These are phyloP conservation scores for Actias luna DNA, from an alignment of 2,888 invertebrate genomes.

Conservation along the genomic window DNA sequence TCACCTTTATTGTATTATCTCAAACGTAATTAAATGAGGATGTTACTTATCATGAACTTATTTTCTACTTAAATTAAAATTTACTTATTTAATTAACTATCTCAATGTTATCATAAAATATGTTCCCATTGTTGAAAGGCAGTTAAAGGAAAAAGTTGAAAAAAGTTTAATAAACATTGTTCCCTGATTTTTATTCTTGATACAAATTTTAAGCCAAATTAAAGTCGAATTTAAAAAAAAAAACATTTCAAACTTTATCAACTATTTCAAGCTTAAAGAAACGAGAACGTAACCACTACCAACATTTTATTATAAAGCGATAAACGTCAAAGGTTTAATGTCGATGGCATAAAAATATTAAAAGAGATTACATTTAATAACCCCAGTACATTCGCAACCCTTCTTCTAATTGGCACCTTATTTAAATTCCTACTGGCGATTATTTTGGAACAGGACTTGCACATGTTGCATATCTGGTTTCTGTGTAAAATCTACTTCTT, in stretches of 20 bases:
- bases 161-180: neutral
- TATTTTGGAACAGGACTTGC: constrained; percentile 61
- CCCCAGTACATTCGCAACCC: constrained; percentile 45
- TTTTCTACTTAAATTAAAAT: neutral
- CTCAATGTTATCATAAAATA: neutral
- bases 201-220: neutral
- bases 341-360: constrained; percentile 58
- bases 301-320: constrained; percentile 53
- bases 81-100: neutral
- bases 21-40: neutral
- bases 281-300: constrained; percentile 30
- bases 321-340: constrained; percentile 58
- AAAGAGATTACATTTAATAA: constrained; percentile 52
- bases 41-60: neutral
- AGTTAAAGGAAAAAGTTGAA: neutral
- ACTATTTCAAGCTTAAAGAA: constrained; percentile 8
- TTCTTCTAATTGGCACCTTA: constrained; percentile 75
- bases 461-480: constrained; percentile 61
- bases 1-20: neutral
- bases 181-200: neutral
- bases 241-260: neutral
- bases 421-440: constrained; percentile 68
- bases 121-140: neutral
- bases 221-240: neutral
- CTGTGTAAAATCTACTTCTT: constrained; percentile 68